Base-by-base conservation (phyloP, 1,140 invertebrate species). In the Drosophila saltans region DNA sequence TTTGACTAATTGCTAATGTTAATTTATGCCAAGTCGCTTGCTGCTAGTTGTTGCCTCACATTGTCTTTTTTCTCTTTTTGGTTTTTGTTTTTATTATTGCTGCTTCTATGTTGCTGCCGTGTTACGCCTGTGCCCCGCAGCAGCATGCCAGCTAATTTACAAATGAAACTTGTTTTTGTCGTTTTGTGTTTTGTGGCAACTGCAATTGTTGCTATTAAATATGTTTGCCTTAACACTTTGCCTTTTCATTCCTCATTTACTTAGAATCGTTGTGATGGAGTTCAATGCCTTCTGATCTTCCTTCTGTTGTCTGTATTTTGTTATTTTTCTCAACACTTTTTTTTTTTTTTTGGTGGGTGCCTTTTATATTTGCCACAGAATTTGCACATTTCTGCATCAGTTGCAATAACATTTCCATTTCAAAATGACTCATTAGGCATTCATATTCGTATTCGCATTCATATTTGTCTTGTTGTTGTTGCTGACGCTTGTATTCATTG, bases 301-400 rank as follows among this genome's bases (percentile, higher is more conserved):
- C 16, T n/a, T 33, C n/a, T 43, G 39, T 58, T 36, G 26, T 36
- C 33, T 36, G 33, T 36, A 36, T 36, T 36, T 36, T 36, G 33
- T 36, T 36, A 6, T 71, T 9, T 26, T 1, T 65, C 11, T 36
- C 11, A 16, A 16, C 16, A 16, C 30, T 21, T 39, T 24, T 39
- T 60, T 33, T 11, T 36, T 56, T 8, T 73, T 75, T 78, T 67
- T 61, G 72, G 69, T 73, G 69, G 9, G 1, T 10, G 5, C 6
- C 21, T 52, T 52, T 26, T 40, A 24, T 52, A 52, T 52, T 52
- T 52, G 45, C 45, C 24, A 52, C 45, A 52, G 63, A 88, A 88
- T 89, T 89, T 69, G 62, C 84, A 89, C 84, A 75, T 90, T 89
- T 89, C 81, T 90, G 84, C 84, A 84, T 89, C 84, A 89, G 65